Evolutionary conservation across 1,140 invertebrate species (phyloP).

Genomic region (Aphis gossypii): DNA sequence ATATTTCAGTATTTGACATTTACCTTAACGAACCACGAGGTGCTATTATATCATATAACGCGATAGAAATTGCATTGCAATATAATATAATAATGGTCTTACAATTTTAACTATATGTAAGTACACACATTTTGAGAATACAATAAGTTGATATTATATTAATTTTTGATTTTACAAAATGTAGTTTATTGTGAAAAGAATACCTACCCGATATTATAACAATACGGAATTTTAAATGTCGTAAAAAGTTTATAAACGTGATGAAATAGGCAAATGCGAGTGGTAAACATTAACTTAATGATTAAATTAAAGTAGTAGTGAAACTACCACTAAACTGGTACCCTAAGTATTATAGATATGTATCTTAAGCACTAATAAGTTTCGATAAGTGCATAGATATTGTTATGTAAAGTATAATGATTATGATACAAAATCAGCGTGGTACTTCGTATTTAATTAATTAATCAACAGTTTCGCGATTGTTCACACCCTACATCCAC

Average conservation of each 20-base stretch:
- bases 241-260: neutral
- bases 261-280: neutral
- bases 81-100: neutral
- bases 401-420: neutral
- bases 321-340: neutral
- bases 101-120: too few species aligned
- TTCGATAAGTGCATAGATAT: neutral
- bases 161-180: neutral
- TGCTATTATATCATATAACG: neutral
- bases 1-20: neutral
- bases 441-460: neutral
- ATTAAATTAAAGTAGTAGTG: neutral
- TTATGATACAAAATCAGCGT: neutral
- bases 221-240: neutral
- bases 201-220: neutral
- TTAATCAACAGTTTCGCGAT: neutral
- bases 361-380: neutral
- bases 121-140: neutral
- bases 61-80: neutral
- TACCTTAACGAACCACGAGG: neutral
- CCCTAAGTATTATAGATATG: neutral
- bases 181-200: neutral
- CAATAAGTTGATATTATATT: neutral
- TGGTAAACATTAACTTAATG: neutral
- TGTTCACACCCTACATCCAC: neutral